These are phyloP conservation scores for Podocnemis expansa DNA, from an alignment of 2,113 vertebrate species.

Conservation along the genomic window DNA sequence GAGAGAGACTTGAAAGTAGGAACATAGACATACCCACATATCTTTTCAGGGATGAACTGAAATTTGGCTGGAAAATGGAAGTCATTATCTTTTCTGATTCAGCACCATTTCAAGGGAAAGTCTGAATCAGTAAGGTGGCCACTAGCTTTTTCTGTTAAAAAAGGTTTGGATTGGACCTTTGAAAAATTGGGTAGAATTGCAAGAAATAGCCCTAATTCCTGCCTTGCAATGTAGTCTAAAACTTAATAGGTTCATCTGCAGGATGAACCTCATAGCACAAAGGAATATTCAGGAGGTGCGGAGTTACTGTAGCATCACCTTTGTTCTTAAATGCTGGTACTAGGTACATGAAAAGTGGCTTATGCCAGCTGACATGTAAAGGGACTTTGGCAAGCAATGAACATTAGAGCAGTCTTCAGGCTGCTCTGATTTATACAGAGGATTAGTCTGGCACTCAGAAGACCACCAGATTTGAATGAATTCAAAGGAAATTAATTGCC, in stretches of 20 bases:
- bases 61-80: background rate
- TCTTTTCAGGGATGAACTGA: background rate
- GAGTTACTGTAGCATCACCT: background rate
- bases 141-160: background rate
- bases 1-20: background rate
- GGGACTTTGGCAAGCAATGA: background rate
- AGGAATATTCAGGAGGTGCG: background rate
- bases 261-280: background rate
- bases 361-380: background rate
- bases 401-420: background rate
- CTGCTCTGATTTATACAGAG: background rate
- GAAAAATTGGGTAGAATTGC: background rate
- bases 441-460: background rate
- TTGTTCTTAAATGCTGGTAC: background rate
- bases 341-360: background rate
- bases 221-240: background rate
- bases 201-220: background rate
- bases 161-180: background rate
- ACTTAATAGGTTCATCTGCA: background rate
- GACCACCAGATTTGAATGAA: background rate
- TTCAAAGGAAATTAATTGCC: background rate
- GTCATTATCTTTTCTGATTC: background rate
- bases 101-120: background rate
- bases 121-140: background rate
- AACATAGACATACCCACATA: background rate